Base-by-base conservation (phyloP, 1,140 invertebrate species). In the Meloidogyne floridensis region DNA sequence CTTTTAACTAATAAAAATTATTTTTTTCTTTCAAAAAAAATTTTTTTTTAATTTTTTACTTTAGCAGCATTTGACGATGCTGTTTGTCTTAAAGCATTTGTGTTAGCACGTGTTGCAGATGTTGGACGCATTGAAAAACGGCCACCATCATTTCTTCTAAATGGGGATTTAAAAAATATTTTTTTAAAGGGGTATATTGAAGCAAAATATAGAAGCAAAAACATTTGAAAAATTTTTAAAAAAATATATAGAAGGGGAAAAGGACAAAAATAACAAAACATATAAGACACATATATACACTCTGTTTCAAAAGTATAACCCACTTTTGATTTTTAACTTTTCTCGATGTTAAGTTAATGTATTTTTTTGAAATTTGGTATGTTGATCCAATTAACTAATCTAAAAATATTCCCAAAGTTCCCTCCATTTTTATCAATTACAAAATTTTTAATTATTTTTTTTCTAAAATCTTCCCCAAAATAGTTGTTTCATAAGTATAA, bases 121-220 rank as follows among this genome's bases (percentile, higher is more conserved):
- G 81, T 10, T 9, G n/a, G 70, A n/a, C 85, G 84, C 85, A 86
- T 86, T 8, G 85, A 86, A 74, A 86, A 86, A 42, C 85, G 86
- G n/a, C 85, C 85, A 9, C 85, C 85, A 81, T 86, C 85, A 18
- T 20, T 77, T 32, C 85, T 65, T 53, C 85, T 86, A 79, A 78
- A 86, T 32, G 15, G 69, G 5, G 72, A 65, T n/a, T n/a, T 6
- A 8, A 6, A n/a, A 76, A 78, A 71, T n/a, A 9, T 53, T 78
- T 75, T 10, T 82, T 20, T 13, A 5, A 54, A 54, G 20, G 75
- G 42, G 54, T 32, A 65, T 59, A 59, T 65, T 18, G 0, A 54
- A n/a, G 42, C 5, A 59, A 65, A 10, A 32, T 42, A 51, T 72
- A 79, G 20, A 72, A 47, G 72, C 59, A 18, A 20, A 71, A 69